Percentiles rank a stretch among this genome's conserved stretches.
phyloP scores from a whole-genome alignment of 2,797 vertebrate genomes.

The Alauda arvensis region DNA sequence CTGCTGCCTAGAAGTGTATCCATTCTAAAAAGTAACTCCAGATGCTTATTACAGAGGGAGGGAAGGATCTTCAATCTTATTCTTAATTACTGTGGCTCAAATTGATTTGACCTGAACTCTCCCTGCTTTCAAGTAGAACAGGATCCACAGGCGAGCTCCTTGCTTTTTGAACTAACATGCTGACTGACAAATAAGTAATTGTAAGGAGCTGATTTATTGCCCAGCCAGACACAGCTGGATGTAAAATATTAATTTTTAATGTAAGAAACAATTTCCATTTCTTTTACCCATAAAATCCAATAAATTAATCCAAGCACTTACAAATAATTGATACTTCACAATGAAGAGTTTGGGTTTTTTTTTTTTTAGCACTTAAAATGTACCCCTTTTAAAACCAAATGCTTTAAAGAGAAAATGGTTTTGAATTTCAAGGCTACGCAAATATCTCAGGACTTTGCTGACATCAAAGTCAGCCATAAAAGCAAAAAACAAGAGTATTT shows the following conservation, averaged over 20 bases:
- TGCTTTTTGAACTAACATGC: slow-evolving; percentile 66
- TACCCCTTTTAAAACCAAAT: slow-evolving; percentile 5
- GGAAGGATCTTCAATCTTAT: slow-evolving; percentile 62
- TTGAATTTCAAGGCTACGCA: slow-evolving; percentile 40
- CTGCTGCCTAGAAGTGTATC: neutral
- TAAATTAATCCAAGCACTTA: slow-evolving; percentile 54
- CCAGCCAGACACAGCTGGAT: slow-evolving; percentile 56
- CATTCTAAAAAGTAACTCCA: slow-evolving; percentile 23
- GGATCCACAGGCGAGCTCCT: slow-evolving; percentile 52
- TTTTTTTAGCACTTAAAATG: slow-evolving; percentile 15
- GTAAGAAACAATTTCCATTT: slow-evolving; percentile 59
- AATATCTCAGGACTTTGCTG: slow-evolving; percentile 1
- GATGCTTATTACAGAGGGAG: slow-evolving; percentile 22
- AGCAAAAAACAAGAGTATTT: slow-evolving; percentile 31
- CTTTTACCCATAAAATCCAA: slow-evolving; percentile 58
- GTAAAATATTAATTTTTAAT: slow-evolving; percentile 69
- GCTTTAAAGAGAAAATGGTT: slow-evolving; percentile 17
- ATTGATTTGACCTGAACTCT: slow-evolving; percentile 68
- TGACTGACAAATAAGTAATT: slow-evolving; percentile 69
- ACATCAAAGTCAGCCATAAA: slow-evolving; percentile 54
- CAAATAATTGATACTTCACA: slow-evolving; percentile 55
- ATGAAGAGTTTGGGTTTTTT: neutral
- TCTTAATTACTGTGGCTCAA: slow-evolving; percentile 64
- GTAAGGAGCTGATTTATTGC: slow-evolving; percentile 59
- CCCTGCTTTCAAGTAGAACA: slow-evolving; percentile 48